phyloP scores from a whole-genome alignment of 2,888 invertebrate genomes.

The Portevinia maculata region DNA sequence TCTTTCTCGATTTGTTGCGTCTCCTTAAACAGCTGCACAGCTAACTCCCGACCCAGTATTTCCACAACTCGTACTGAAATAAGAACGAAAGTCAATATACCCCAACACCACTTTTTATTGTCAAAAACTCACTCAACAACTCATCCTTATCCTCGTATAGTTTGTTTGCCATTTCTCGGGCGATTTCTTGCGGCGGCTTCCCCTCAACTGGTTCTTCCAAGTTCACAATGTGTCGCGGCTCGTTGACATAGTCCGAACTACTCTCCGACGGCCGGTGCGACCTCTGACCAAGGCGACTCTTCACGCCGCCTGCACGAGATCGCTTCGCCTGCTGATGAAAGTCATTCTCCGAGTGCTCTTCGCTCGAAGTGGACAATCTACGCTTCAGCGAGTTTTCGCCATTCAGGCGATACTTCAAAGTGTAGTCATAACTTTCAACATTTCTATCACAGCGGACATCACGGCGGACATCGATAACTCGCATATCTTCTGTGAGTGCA shows the following conservation, averaged over 20 bases:
- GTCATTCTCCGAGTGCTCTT: conserved; percentile 78
- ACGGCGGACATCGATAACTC: conserved; percentile 89
- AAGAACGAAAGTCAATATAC: conserved; percentile 5
- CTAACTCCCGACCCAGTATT: conserved; percentile 88
- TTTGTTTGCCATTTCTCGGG: conserved; percentile 89
- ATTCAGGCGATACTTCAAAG: conserved; percentile 86
- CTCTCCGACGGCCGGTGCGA: conserved; percentile 78
- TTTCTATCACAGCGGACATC: conserved; percentile 86
- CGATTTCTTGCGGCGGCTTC: conserved; percentile 83
- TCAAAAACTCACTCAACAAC: conserved; percentile 86
- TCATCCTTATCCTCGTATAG: conserved; percentile 89
- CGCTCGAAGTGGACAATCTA: conserved; percentile 79
- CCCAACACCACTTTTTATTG: not conserved
- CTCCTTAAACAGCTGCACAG: conserved; percentile 89
- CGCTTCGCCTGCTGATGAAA: conserved; percentile 78
- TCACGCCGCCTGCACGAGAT: conserved; percentile 76
- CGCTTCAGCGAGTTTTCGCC: conserved; percentile 82
- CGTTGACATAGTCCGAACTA: conserved; percentile 84
- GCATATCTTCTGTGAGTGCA: conserved; percentile 90
- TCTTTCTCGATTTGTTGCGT: conserved; percentile 92
- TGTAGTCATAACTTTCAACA: conserved; percentile 91
- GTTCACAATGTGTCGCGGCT: conserved; percentile 84
- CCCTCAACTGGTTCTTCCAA: conserved; percentile 83
- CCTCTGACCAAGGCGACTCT: conserved; percentile 78
- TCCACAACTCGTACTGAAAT: conserved; percentile 87